Conservation (phyloP, 1,140 invertebrate genomes). For the Pseudachorutes palmiensis region DNA sequence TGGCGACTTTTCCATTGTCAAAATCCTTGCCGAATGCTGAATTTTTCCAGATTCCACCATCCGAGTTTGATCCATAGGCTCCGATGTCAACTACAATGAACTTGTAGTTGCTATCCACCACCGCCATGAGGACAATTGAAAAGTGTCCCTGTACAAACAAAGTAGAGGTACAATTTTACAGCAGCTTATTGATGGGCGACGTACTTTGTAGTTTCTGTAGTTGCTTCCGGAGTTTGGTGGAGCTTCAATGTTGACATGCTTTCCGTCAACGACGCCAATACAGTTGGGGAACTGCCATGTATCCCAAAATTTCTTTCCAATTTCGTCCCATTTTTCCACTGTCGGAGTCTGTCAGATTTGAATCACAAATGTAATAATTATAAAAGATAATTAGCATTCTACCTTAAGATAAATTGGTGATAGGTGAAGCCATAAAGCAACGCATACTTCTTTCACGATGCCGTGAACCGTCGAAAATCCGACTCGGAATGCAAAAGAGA, state of each 20-base stretch:
- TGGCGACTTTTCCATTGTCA: slow-evolving; percentile 13
- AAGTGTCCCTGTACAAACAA: slow-evolving; percentile 19
- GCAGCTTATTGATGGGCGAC: no score
- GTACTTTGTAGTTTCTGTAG: slow-evolving; percentile 45
- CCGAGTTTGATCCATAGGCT: slow-evolving; percentile 34
- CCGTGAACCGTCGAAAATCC: slow-evolving; percentile 31
- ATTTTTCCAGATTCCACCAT: slow-evolving; percentile 20
- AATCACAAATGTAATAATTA: no score
- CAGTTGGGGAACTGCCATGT: slow-evolving; percentile 40
- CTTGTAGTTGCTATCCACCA: slow-evolving; percentile 39
- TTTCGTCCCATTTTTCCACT: slow-evolving; percentile 38
- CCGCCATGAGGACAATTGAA: slow-evolving; percentile 39
- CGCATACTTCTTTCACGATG: slow-evolving; percentile 34
- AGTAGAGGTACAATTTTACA: neutral
- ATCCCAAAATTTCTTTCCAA: slow-evolving; percentile 38
- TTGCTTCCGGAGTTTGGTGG: slow-evolving; percentile 39
- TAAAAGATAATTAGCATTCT: neutral
- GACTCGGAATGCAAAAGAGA: slow-evolving; percentile 34
- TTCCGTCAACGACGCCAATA: slow-evolving; percentile 41
- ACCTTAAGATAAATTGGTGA: slow-evolving; percentile 17
- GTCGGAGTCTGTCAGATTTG: slow-evolving; percentile 28
- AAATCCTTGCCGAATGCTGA: slow-evolving; percentile 16
- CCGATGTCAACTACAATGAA: slow-evolving; percentile 40
- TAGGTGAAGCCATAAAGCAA: slow-evolving; percentile 31
- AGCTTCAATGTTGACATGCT: slow-evolving; percentile 37